Base-by-base conservation (phyloP, 2,113 vertebrate genomes). In the Colius striatus region DNA sequence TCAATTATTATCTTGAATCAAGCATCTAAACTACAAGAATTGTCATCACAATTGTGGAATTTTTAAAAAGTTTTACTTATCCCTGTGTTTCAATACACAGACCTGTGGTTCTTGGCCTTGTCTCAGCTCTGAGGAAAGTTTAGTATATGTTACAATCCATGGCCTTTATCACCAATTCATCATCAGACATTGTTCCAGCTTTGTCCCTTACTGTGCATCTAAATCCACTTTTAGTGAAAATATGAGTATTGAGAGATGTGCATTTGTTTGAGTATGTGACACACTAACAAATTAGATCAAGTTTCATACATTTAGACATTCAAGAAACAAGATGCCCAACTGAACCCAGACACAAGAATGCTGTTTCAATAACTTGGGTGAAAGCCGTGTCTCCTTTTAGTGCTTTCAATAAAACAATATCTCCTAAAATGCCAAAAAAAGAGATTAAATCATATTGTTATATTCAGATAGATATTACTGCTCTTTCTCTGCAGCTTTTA, bases 121-220 rank as follows among this genome's bases (percentile, higher is more conserved):
- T 53, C 54, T 85, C 11, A 41, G 2, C 13, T 62, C n/a, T 41
- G 30, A 75, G 25, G 8, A 66, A 38, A 78, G 10, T 18, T 5
- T 47, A 8, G 7, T 30, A 0, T 9, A 10, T 21, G 2, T 53
- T 82, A 30, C 11, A 30, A 1, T 54, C 3, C 4, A 26, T 1
- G 0, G 20, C 12, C 8, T 76, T 55, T 60, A 71, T 82, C 27
- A 63, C 5, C 5, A 82, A 6, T 43, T 82, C 10, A 11, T 79
- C 9, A 26, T 1, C 38, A 34, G 54, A 13, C 32, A 50, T 26
- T 50, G 43, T n/a, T 4, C 1, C 3, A 82, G 8, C 11, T 75
- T 75, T 78, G 26, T 36, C 19, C 13, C 9, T 29, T 34, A 43
- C 2, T 26, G 5, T 36, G 21, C 5, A 41, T 15, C 5, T 71